Evolutionary conservation across 2,113 vertebrate genomes (phyloP).

Genomic region (Cisticola juncidis): DNA sequence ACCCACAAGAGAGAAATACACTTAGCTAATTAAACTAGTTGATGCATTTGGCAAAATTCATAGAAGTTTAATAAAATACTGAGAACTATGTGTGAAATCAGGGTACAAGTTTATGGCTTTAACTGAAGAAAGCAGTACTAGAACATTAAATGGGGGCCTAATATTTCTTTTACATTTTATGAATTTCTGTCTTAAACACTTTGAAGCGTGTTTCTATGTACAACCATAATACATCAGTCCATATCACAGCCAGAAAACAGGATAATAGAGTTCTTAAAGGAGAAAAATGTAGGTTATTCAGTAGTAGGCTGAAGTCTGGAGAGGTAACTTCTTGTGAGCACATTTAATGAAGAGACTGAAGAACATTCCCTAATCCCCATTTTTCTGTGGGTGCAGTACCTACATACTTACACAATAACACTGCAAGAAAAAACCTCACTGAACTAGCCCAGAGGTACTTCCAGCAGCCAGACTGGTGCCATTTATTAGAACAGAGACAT

Average conservation of each 20-base stretch:
- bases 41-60: background rate
- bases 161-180: background rate
- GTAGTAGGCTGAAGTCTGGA: background rate
- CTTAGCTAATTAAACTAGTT: background rate
- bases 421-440: background rate
- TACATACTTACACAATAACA: background rate
- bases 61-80: background rate
- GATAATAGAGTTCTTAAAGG: background rate
- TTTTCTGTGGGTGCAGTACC: background rate
- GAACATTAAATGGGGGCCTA: rapidly evolving
- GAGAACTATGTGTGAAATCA: background rate
- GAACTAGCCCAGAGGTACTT: background rate
- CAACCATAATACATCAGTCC: background rate
- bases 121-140: background rate
- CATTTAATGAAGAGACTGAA: background rate
- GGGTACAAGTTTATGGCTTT: background rate
- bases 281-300: background rate
- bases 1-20: background rate
- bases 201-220: background rate
- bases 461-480: background rate
- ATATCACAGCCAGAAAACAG: background rate
- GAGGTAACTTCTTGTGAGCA: background rate
- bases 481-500: background rate
- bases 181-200: background rate
- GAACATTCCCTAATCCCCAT: background rate